phyloP scores from a whole-genome alignment of 2,797 vertebrate genomes.

The Okamejei kenojei region DNA sequence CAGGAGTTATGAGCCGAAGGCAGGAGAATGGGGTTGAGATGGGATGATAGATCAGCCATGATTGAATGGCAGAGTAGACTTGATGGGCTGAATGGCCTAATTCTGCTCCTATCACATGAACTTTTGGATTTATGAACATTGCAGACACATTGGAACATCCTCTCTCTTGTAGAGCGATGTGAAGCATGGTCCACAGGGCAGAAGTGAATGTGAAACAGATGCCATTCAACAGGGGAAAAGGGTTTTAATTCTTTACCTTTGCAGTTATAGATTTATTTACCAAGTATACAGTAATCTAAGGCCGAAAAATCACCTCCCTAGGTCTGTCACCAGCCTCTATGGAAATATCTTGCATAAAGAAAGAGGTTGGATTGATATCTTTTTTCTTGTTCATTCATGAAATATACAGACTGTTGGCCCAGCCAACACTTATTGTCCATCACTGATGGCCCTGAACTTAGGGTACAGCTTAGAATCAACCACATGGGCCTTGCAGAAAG shows the following conservation, averaged over 20 bases:
- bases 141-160: background rate
- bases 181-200: background rate
- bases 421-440: too few species aligned
- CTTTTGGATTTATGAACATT: background rate
- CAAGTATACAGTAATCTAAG: slow-evolving; percentile 1
- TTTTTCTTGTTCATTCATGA: too few species aligned
- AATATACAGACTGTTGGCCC: too few species aligned
- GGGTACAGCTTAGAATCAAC: too few species aligned
- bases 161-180: background rate
- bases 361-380: background rate
- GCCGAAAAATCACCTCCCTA: background rate
- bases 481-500: too few species aligned
- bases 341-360: background rate
- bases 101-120: too few species aligned
- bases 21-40: too few species aligned
- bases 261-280: slow-evolving; percentile 2
- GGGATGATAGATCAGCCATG: too few species aligned
- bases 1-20: too few species aligned
- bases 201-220: slow-evolving; percentile 15
- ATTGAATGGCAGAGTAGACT: too few species aligned
- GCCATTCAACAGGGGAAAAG: slow-evolving; percentile 10
- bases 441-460: too few species aligned
- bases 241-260: slow-evolving; percentile 28
- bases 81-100: too few species aligned
- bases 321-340: background rate